These are phyloP conservation scores for Parazoanthus darwini DNA, from an alignment of 92 coral and sea anemone genomes.

Conservation along the genomic window DNA sequence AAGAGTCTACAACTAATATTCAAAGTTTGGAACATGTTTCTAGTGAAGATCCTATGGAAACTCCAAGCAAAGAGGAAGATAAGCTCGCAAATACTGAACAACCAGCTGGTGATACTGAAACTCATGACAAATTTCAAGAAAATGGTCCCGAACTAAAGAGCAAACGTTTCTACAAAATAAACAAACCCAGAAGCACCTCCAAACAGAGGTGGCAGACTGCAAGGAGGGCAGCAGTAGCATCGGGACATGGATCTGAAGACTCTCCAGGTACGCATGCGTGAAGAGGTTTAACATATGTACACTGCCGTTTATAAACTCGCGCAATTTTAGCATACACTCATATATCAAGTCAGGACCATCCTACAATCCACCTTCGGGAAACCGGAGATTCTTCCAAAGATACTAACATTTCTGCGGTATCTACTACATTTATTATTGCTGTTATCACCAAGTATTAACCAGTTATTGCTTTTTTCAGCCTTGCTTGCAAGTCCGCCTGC, in stretches of 20 bases:
- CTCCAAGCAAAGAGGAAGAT: neutral
- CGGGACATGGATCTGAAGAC: neutral
- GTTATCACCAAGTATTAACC: neutral
- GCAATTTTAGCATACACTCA: neutral
- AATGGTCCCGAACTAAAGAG: neutral
- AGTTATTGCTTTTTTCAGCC: neutral
- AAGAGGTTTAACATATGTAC: neutral
- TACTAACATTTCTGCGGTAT: neutral
- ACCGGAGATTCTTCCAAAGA: neutral
- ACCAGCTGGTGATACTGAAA: neutral
- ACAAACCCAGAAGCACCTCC: neutral
- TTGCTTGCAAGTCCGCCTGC: constrained; percentile 5
- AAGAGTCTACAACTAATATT: neutral
- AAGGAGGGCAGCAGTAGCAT: constrained; percentile 4
- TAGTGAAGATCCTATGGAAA: neutral
- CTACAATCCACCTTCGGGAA: neutral
- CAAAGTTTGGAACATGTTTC: neutral
- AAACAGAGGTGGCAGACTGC: constrained; percentile 3
- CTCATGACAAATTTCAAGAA: neutral
- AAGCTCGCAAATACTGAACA: neutral
- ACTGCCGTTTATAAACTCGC: neutral
- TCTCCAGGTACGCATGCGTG: constrained; percentile 2
- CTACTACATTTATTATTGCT: no score
- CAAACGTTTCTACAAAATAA: neutral
- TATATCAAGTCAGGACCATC: neutral